Base-by-base conservation (phyloP, 2,797 vertebrate species). In the Otus scops region DNA sequence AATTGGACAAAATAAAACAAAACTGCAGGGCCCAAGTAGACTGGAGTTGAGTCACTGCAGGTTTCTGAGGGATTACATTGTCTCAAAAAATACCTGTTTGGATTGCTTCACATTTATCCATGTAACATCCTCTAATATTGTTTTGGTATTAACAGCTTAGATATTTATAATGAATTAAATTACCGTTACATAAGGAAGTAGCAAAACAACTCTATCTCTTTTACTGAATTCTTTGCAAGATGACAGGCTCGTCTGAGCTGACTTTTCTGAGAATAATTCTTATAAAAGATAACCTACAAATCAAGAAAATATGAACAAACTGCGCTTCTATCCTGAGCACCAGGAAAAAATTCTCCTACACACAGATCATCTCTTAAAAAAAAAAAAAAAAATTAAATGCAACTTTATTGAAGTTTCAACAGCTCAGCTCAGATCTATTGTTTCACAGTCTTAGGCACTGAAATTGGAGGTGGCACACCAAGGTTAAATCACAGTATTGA, bases 401-500 rank as follows among this genome's bases (percentile, higher is more conserved):
- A 92, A 88, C 80, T 80, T 81, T 77, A 89, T 20, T 54, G 77
- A 93, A n/a, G 28, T 90, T 92, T 93, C 88, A 85, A 54, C 47
- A 74, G 30, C 79, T 97, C 83, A 85, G n/a, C 17, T 95, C 54
- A 87, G 61, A 91, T 96, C 89, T 82, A 76, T 70, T 95, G 92
- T 95, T 97, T 97, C 86, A 84, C 65, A 95, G 69, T 88, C 78
- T 64, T 34, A 85, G 80, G 82, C 19, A 77, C 79, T 91, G 81
- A 97, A 96, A 98, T 76, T 88, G 95, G 95, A 97, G 95, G 91
- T 92, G 95, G 80, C 90, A 79, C 38, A 83, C 91, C 93, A 97
- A 98, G 97, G 97, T 97, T 97, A 97, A 97, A 97, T 92, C 95
- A 85, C 34, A 69, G 84, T 71, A 93, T 93, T 93, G 96, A 97